Evolutionary conservation across 2,888 invertebrate species (phyloP), one percentile per base, ranked within the genome.

Genomic region (Protophormia terraenovae): DNA sequence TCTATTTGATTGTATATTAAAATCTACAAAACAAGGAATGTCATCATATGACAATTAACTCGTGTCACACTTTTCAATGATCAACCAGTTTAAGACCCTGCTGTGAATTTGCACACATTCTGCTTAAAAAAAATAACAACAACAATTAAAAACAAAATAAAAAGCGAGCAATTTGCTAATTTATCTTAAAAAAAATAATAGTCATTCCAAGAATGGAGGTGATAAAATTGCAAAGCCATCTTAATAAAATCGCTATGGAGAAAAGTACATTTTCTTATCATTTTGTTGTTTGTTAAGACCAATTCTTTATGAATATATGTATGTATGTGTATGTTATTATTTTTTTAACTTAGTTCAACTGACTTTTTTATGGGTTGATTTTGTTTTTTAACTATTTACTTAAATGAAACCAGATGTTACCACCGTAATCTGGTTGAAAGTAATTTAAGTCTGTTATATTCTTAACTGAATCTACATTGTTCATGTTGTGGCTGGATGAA

Each of bases 401-500:
- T 35, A 53, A n/a, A 60, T 19, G 41, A 83, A 83, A 86, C 86
- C 79, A 86, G 83, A 83, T 86, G 86, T 67, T 83, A 86, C 86
- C 79, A 86, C 79, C 83, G 27, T 29, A 66, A 83, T 72, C 86
- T 64, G 75, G 83, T 72, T 16, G 32, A 55, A 79, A 86, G 71
- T 84, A 77, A 64, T 64, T 72, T 35, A 45, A 53, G 64, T 55
- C 79, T 71, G 71, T 75, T n/a, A n/a, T n/a, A n/a, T n/a, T n/a
- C n/a, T 84, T 60, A 66, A 50, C 64, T 58, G 45, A n/a, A n/a
- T n/a, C 24, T 67, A 55, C 38, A 45, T 35, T 60, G n/a, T 69
- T 22, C 2, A 32, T 8, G 32, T 32, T 8, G 32, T 32, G 10
- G 35, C n/a, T n/a, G n/a, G n/a, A n/a, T n/a, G n/a, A n/a, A n/a